phyloP scores from a whole-genome alignment of 2,797 vertebrate genomes.

The Gymnodraco acuticeps region DNA sequence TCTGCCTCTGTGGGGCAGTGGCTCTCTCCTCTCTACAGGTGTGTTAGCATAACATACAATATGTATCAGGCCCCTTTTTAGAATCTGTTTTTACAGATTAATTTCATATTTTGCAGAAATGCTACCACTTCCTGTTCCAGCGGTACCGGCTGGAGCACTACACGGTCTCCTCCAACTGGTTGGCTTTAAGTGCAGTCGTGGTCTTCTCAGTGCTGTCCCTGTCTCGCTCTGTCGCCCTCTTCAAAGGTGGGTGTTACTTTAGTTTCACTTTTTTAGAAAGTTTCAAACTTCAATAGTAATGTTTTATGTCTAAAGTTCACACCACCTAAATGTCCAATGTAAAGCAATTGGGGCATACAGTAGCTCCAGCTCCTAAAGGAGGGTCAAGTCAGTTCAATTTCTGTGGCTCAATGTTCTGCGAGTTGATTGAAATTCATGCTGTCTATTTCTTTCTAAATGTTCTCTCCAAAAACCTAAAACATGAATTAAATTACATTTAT shows the following conservation, averaged over 20 bases:
- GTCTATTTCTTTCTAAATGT: no score
- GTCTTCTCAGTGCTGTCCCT: conserved; percentile 92
- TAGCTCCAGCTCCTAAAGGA: no score
- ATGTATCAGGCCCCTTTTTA: background rate
- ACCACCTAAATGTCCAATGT: no score
- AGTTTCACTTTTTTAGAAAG: no score
- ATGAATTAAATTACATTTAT: no score
- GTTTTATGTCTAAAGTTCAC: no score
- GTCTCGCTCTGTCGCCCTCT: conserved; percentile 95
- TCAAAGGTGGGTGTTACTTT: conserved; percentile 87
- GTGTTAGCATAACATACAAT: background rate
- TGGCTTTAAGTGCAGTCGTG: conserved; percentile 90
- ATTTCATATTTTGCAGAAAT: conserved; percentile 88
- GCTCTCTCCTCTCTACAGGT: conserved; percentile 97
- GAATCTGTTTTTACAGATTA: conserved; percentile 9
- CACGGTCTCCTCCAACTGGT: conserved; percentile 95
- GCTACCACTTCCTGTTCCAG: conserved; percentile 98
- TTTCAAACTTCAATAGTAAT: no score
- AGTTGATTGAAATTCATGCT: no score
- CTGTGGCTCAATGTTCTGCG: no score
- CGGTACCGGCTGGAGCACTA: conserved; percentile 97
- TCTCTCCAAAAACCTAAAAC: no score
- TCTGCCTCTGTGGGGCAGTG: conserved; percentile 94
- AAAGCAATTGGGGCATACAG: no score
- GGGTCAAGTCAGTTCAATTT: no score